Conservation (phyloP, 2,888 invertebrate species). For the Hemithea aestivaria region DNA sequence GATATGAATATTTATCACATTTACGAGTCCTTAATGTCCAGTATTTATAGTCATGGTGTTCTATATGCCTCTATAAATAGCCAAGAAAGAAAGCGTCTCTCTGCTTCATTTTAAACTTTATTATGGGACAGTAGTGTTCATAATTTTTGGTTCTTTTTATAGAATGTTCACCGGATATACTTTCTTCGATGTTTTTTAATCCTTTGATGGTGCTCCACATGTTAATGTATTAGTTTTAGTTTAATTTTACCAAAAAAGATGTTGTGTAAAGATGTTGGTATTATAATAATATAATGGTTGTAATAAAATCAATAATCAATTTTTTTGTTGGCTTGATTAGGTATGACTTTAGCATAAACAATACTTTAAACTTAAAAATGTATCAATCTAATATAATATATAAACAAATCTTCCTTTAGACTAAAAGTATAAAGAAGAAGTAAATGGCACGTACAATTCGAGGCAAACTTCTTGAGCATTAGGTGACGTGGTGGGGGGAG, state of each 20-base stretch:
- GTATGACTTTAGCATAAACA: too few species aligned
- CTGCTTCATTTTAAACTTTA: conserved; percentile 11
- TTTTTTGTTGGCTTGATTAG: too few species aligned
- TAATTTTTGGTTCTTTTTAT: conserved; percentile 5
- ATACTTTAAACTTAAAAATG: too few species aligned
- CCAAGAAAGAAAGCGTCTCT: conserved; percentile 14
- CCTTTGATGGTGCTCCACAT: conserved; percentile 25
- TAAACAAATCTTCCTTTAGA: too few species aligned
- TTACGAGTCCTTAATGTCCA: conserved; percentile 47
- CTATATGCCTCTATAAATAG: conserved; percentile 23
- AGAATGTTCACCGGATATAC: conserved; percentile 33
- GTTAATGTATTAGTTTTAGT: conserved; percentile 16
- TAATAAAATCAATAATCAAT: too few species aligned
- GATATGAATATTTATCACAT: conserved; percentile 54
- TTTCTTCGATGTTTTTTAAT: conserved; percentile 33
- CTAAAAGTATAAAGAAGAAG: too few species aligned
- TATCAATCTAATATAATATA: too few species aligned
- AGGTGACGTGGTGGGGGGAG: too few species aligned
- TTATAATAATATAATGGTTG: too few species aligned
- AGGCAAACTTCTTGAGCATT: too few species aligned
- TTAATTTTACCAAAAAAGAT: neutral
- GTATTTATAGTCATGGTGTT: conserved; percentile 36
- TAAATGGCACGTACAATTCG: too few species aligned
- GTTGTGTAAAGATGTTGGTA: too few species aligned
- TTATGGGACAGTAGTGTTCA: neutral